Conservation (phyloP, 2,888 invertebrate species). For the Drosophila kambysellisi region DNA sequence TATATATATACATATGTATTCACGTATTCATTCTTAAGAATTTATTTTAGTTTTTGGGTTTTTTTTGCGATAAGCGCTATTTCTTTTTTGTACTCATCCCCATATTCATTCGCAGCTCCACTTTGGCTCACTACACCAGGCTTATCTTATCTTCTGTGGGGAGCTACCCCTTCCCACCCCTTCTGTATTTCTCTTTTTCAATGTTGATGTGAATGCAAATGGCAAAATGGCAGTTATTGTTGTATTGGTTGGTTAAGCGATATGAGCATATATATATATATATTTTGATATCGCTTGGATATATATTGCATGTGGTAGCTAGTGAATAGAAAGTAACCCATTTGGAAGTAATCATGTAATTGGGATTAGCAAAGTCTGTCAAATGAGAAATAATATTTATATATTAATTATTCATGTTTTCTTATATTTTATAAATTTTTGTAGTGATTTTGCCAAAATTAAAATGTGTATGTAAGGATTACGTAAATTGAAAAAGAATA, state of each 20-base stretch:
- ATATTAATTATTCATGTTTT: neutral
- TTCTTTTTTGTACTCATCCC: slow-evolving; percentile 11
- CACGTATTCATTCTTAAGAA: slow-evolving; percentile 29
- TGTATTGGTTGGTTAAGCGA: neutral
- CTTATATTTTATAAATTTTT: neutral
- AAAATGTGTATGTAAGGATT: too few relatives aligned
- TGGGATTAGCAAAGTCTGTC: neutral
- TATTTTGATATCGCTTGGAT: slow-evolving; percentile 24
- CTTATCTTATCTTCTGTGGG: slow-evolving; percentile 50
- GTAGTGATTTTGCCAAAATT: neutral
- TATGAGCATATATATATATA: neutral
- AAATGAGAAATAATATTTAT: neutral
- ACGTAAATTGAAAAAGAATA: too few relatives aligned
- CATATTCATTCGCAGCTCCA: slow-evolving; percentile 25
- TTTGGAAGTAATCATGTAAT: slow-evolving; percentile 9
- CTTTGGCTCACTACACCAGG: slow-evolving; percentile 33
- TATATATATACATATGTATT: neutral
- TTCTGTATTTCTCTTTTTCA: slow-evolving; percentile 3
- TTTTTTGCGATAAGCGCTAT: slow-evolving; percentile 37
- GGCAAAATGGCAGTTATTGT: slow-evolving; percentile 16
- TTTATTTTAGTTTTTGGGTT: slow-evolving; percentile 9
- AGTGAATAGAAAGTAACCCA: slow-evolving; percentile 2
- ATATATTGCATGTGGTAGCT: slow-evolving; percentile 29
- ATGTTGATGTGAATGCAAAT: slow-evolving; percentile 41
- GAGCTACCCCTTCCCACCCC: neutral